Evolutionary conservation across 2,113 vertebrate species (phyloP).

Genomic region (Otolemur garnettii): DNA sequence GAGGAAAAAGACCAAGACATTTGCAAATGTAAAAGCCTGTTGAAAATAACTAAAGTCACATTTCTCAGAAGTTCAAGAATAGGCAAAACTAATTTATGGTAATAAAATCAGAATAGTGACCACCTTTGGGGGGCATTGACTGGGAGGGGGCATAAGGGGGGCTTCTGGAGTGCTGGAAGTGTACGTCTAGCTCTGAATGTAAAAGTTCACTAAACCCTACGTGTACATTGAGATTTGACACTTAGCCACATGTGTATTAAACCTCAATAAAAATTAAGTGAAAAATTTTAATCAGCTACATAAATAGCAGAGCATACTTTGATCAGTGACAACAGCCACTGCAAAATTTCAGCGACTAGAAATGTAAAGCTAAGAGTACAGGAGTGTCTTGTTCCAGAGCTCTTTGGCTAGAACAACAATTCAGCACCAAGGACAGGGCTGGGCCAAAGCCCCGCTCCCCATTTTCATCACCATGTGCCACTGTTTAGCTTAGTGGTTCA

Average conservation of each 20-base stretch:
- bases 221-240: neutral
- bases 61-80: slow-evolving; percentile 42
- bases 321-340: neutral
- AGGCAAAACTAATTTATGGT: neutral
- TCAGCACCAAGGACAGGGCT: slow-evolving; percentile 80
- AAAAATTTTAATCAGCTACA: neutral
- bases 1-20: neutral
- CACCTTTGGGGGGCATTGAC: neutral
- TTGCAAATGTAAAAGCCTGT: neutral
- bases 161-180: neutral
- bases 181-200: neutral
- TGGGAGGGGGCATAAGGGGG: neutral
- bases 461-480: accelerated
- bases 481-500: neutral
- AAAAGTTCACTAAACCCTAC: neutral
- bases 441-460: neutral
- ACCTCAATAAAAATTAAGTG: neutral
- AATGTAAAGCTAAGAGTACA: neutral
- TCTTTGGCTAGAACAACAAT: neutral
- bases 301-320: neutral
- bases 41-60: slow-evolving; percentile 40
- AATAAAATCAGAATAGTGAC: neutral
- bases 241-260: neutral
- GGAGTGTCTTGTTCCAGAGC: neutral
- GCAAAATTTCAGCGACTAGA: neutral